Percentiles rank a stretch among this genome's conserved stretches.
Evolutionary conservation across 2,113 vertebrate genomes (phyloP).

Genomic region (Phasianus colchicus): DNA sequence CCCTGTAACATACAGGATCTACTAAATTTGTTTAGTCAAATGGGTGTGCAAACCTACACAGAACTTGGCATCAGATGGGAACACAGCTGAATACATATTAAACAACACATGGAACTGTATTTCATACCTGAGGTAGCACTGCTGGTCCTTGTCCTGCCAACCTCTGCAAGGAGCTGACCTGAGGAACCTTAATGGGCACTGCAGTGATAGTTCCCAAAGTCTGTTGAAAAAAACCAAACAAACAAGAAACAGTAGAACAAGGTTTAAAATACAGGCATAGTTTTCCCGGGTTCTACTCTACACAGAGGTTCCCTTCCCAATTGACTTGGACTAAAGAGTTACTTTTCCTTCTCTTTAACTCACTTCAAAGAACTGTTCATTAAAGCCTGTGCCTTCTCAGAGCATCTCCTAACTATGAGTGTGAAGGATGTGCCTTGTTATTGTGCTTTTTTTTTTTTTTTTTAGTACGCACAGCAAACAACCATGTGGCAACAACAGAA

Average conservation of each 20-base stretch:
- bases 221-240: constrained; percentile 74
- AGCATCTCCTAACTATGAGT: neutral
- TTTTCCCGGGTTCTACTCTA: neutral
- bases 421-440: neutral
- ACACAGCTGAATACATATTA: neutral
- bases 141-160: constrained; percentile 93
- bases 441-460: neutral
- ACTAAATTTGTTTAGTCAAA: neutral
- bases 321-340: neutral
- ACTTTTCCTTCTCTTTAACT: neutral
- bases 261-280: constrained; percentile 29
- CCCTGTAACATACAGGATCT: neutral
- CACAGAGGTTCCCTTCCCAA: neutral
- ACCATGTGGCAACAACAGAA: neutral
- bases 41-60: neutral
- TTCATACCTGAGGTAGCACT: constrained; percentile 96
- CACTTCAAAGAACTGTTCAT: neutral
- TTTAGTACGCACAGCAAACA: neutral
- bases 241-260: constrained; percentile 27
- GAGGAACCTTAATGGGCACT: constrained; percentile 96
- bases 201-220: constrained; percentile 91
- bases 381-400: neutral
- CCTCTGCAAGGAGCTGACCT: constrained; percentile 97
- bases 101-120: neutral
- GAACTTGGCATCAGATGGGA: neutral